phyloP scores from a whole-genome alignment of 2,113 vertebrate genomes.

The Nothoprocta pentlandii region DNA sequence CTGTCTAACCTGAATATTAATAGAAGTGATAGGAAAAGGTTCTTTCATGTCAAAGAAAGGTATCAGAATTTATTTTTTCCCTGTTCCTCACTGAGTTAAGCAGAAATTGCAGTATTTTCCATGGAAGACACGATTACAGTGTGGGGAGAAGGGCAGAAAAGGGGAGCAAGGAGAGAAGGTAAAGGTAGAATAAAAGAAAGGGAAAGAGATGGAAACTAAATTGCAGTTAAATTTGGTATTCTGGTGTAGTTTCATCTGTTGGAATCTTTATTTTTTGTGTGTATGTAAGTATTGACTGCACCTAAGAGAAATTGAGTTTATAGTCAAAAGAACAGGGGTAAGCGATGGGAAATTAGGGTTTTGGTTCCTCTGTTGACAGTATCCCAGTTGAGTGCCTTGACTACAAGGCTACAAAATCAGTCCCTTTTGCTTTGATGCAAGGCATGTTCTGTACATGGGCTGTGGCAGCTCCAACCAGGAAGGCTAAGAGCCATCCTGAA shows the following conservation, averaged over 20 bases:
- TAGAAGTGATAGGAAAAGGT: background rate
- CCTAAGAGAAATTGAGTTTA: background rate
- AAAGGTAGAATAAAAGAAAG: background rate
- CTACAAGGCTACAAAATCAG: background rate
- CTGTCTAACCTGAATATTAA: background rate
- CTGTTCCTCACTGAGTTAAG: background rate
- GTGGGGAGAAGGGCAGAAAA: background rate
- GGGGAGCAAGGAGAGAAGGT: background rate
- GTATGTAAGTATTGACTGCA: background rate
- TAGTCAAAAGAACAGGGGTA: background rate
- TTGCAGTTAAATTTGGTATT: background rate
- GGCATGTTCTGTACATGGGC: background rate
- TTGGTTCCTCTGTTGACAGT: background rate
- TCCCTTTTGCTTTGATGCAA: accelerated
- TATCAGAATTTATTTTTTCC: background rate
- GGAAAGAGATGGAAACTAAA: background rate
- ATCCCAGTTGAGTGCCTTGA: background rate
- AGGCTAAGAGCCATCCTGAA: background rate
- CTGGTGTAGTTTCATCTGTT: background rate
- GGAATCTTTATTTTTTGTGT: background rate
- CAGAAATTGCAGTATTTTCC: background rate
- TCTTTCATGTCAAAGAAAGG: background rate
- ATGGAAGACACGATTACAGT: background rate
- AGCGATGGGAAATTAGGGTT: background rate
- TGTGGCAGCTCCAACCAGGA: background rate